These are phyloP conservation scores for Parauchenoglanis punctatus DNA, from an alignment of 2,797 vertebrate species.

Conservation along the genomic window DNA sequence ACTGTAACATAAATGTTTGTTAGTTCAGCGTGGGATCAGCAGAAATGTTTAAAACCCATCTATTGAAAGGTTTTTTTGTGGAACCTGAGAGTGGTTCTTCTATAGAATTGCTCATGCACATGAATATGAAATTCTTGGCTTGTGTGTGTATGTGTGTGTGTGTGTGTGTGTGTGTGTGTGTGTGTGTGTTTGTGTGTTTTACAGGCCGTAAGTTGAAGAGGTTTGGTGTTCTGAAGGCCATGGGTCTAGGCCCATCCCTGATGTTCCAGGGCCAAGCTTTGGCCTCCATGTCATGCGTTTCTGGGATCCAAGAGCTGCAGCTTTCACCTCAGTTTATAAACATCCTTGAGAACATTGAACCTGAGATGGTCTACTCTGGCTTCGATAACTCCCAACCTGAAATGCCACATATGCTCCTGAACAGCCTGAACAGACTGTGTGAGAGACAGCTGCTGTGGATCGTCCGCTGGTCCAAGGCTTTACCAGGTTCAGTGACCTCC, in stretches of 20 bases:
- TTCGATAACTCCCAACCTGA: constrained; percentile 85
- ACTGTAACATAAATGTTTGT: neutral
- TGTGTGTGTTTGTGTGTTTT: constrained; percentile 8
- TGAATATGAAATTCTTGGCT: neutral
- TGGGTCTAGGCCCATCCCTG: constrained; percentile 78
- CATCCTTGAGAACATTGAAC: constrained; percentile 92
- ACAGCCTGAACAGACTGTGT: constrained; percentile 90
- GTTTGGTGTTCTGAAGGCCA: constrained; percentile 86
- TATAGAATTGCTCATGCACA: neutral
- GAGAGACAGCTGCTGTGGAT: constrained; percentile 95
- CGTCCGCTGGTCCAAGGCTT: constrained; percentile 95
- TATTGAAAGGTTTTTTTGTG: neutral
- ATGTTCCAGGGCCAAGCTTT: constrained; percentile 76
- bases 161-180: neutral
- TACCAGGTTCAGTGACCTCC: constrained; percentile 87
- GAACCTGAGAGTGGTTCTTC: neutral
- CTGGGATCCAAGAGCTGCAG: constrained; percentile 83
- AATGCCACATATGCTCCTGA: constrained; percentile 86
- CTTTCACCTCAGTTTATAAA: constrained; percentile 84
- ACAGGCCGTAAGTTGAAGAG: constrained; percentile 95
- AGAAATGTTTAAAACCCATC: neutral
- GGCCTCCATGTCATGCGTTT: constrained; percentile 78
- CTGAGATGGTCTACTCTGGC: constrained; percentile 87
- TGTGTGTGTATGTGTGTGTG: neutral
- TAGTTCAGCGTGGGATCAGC: neutral